phyloP scores from a whole-genome alignment of 2,888 invertebrate genomes.

The Fissipunctia ypsillon region DNA sequence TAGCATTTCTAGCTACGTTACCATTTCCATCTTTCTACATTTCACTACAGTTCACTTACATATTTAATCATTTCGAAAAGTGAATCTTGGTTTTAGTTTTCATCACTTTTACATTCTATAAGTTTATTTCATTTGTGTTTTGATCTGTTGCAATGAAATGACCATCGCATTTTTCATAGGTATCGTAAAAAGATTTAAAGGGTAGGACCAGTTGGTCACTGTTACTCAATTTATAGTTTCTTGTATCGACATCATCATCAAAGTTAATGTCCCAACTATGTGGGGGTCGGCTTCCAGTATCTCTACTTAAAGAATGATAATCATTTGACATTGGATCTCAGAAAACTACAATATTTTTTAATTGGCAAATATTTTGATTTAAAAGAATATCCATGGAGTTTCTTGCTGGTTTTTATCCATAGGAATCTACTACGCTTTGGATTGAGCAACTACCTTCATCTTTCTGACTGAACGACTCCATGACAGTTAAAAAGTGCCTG shows the following conservation, averaged over 20 bases:
- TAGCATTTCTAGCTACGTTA: slow-evolving; percentile 21
- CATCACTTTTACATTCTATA: not conserved
- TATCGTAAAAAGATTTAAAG: not conserved
- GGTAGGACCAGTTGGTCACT: not conserved
- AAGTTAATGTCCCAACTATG: too few relatives aligned
- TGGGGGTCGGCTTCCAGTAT: too few relatives aligned
- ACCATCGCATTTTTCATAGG: slow-evolving; percentile 3
- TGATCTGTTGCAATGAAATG: not conserved
- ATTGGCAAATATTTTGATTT: too few relatives aligned
- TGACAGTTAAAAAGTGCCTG: too few relatives aligned
- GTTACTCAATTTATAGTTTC: not conserved
- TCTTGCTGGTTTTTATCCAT: too few relatives aligned
- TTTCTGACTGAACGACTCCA: too few relatives aligned
- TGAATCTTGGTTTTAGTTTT: not conserved
- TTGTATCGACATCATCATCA: too few relatives aligned
- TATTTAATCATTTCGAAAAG: not conserved
- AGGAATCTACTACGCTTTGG: too few relatives aligned
- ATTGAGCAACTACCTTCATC: too few relatives aligned
- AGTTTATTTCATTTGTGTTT: not conserved
- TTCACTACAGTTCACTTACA: slow-evolving; percentile 1
- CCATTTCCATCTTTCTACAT: slow-evolving; percentile 22
- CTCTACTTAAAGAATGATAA: not conserved
- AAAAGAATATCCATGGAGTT: too few relatives aligned
- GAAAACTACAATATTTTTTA: too few relatives aligned
- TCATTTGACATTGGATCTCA: not conserved